A percentile compares a stretch with the other conserved stretches of the same genome.
Evolutionary conservation across 2,113 vertebrate genomes (phyloP).

Genomic region (Megaceryle torquata): DNA sequence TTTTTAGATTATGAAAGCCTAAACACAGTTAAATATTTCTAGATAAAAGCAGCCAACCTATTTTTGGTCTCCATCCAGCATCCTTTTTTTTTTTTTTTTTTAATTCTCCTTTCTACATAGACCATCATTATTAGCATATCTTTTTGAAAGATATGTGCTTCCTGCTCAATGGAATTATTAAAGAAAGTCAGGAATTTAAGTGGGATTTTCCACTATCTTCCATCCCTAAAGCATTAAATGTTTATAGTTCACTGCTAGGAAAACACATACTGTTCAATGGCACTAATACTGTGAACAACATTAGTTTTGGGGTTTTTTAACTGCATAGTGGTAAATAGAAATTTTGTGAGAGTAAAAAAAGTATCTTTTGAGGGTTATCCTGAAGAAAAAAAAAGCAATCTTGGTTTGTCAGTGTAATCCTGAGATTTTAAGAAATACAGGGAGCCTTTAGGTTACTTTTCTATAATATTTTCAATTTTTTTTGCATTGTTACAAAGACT

Average conservation of each 20-base stretch:
- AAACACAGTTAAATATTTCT: not conserved
- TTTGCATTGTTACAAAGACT: not conserved
- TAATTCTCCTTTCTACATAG: not conserved
- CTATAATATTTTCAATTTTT: not conserved
- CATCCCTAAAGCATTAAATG: not conserved
- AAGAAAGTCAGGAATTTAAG: not conserved
- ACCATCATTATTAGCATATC: not conserved
- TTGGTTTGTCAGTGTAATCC: not conserved
- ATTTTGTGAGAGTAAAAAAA: not conserved
- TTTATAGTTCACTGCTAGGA: not conserved
- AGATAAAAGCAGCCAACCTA: not conserved
- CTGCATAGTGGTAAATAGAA: not conserved
- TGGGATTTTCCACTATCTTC: not conserved
- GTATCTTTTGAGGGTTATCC: not conserved
- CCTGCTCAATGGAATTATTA: not conserved
- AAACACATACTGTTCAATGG: not conserved
- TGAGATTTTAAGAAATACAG: not conserved
- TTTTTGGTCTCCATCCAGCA: not conserved
- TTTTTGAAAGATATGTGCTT: not conserved
- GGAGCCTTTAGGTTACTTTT: not conserved
- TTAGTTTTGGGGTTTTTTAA: not conserved
- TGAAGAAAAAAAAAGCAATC: not conserved
- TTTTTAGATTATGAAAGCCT: not conserved
- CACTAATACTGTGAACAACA: not conserved
- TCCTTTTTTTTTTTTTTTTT: not conserved